Base-by-base conservation (phyloP, 2,797 vertebrate genomes). In the Mus spretus region DNA sequence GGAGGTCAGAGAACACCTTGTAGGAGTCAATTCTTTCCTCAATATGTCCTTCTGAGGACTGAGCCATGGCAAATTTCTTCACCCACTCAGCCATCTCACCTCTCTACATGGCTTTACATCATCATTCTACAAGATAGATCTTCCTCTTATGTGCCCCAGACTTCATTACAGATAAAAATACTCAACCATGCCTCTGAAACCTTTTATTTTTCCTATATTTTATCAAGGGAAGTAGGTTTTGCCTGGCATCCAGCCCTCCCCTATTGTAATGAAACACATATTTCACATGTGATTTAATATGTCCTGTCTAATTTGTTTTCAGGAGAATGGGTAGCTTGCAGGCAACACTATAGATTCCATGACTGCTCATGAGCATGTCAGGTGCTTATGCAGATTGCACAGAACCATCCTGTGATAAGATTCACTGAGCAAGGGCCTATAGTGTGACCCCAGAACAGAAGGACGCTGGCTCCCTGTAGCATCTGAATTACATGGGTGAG, bases 371-470 rank as follows among this genome's bases (percentile, higher is more conserved):
- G 44, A 53, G 11, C 10, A 13, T 14, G 22, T 1, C 8, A 15
- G 6, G 14, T 37, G 0, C 50, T 61, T 44, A 6, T 40, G 13
- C 1, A 4, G 31, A 7, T 34, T 77, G 7, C n/a, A 74, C 12
- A 10, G 31, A 53, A 47, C 4, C 1, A 0, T 24, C 22, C 19
- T 14, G 19, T 3, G 34, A 53, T 24, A 19, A 20, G 44, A 37
- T 19, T 82, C 81, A 57, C 0, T 44, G 81, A 65, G 9, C 53
- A 47, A 59, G 59, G 55, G 9, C 3, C 31, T 34, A 5, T 44
- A 40, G 8, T 2, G 11, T 7, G 13, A 50, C 10, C 34, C 44
- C 19, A 22, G 0, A 0, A 6, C 7, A 19, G 10, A 12, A 4
- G 20, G 0, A 1, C 2, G 12, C 1, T 24, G 40, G 13, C 53